phyloP scores from a whole-genome alignment of 2,113 vertebrate species.

The Acinonyx jubatus region DNA sequence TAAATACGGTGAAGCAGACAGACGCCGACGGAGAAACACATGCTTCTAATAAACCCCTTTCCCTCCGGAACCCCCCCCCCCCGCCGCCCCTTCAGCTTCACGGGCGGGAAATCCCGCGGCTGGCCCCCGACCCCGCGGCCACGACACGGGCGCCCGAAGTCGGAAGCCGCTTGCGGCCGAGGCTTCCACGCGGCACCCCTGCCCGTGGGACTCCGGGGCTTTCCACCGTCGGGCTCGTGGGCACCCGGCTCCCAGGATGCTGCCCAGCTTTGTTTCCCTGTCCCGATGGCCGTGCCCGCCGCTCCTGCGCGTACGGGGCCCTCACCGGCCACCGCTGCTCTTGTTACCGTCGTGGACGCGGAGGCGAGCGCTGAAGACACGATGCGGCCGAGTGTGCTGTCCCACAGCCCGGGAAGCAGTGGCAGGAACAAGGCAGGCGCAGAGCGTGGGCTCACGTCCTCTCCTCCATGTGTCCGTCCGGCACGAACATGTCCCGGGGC shows the following conservation, averaged over 20 bases:
- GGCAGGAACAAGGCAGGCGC: not conserved
- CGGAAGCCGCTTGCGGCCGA: not conserved
- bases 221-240: accelerated
- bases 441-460: not conserved
- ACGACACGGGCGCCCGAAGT: accelerated
- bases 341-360: not conserved
- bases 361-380: accelerated
- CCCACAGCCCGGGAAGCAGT: accelerated
- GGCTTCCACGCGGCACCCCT: not conserved
- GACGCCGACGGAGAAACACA: too few relatives aligned
- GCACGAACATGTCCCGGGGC: not conserved
- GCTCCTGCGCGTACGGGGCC: not conserved
- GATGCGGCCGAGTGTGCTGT: accelerated
- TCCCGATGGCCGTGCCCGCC: not conserved
- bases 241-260: not conserved
- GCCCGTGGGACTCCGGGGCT: not conserved
- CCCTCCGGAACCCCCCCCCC: not conserved
- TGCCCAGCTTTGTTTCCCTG: accelerated
- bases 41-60: too few relatives aligned
- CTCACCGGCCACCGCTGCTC: not conserved
- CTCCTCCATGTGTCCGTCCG: accelerated
- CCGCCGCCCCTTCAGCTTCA: not conserved
- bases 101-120: accelerated
- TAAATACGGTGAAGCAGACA: not conserved
- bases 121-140: not conserved